phyloP scores from a whole-genome alignment of 1,140 invertebrate genomes.

The Fopius arisanus region DNA sequence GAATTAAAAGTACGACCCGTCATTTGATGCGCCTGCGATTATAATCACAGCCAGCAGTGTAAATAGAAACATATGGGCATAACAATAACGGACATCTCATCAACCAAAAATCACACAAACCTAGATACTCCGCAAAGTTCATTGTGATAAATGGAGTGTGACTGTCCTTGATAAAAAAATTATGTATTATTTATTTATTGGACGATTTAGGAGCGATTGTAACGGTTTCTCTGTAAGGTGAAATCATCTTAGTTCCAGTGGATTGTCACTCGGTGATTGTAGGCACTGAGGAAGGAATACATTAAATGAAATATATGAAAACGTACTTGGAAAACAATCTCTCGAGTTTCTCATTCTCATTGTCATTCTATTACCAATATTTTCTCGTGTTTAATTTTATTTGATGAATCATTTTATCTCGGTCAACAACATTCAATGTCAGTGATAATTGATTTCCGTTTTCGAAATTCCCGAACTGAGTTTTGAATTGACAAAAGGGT shows the following conservation, averaged over 20 bases:
- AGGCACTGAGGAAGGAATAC: not conserved
- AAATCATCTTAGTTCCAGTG: constrained; percentile 3
- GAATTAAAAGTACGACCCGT: not conserved
- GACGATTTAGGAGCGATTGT: not conserved
- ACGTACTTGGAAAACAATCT: not conserved
- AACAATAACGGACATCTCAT: constrained; percentile 9
- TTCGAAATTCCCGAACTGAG: too few relatives aligned
- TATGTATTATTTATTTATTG: constrained; percentile 23
- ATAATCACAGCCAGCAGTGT: constrained; percentile 18
- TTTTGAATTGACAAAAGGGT: too few relatives aligned
- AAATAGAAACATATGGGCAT: constrained; percentile 20
- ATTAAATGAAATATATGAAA: constrained; percentile 1
- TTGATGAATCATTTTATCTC: too few relatives aligned
- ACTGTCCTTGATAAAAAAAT: not conserved
- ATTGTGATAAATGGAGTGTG: constrained; percentile 13
- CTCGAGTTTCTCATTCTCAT: not conserved
- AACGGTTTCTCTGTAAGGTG: not conserved
- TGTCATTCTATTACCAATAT: not conserved
- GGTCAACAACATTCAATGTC: too few relatives aligned
- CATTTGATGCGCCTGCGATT: not conserved
- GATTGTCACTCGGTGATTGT: constrained; percentile 1
- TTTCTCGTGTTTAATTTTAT: not conserved
- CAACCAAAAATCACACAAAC: constrained; percentile 15
- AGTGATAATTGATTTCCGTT: too few relatives aligned
- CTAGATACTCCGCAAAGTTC: constrained; percentile 5